These are phyloP conservation scores for Ascidia mentula DNA, from an alignment of 23 tunicate genomes.

Conservation along the genomic window DNA sequence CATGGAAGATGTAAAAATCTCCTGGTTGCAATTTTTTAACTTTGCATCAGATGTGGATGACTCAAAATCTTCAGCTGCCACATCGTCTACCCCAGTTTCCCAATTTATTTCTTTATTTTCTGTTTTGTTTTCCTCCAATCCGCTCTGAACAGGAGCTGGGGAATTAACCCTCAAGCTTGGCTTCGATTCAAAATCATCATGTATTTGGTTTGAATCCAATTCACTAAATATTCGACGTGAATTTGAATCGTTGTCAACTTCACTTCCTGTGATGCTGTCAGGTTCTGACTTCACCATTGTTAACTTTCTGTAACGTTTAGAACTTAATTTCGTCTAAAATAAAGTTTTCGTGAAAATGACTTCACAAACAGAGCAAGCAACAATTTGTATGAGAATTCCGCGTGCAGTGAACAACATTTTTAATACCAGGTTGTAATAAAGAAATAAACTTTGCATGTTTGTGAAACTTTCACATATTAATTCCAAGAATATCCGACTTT, in stretches of 20 bases:
- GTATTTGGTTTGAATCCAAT: neutral
- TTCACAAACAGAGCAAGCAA: too few species aligned
- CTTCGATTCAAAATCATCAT: neutral
- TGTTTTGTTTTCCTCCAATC: neutral
- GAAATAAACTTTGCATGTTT: too few species aligned
- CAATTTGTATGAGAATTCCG: too few species aligned
- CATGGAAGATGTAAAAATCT: constrained; percentile 27
- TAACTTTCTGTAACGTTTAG: too few species aligned
- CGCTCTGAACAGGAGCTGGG: neutral
- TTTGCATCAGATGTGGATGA: neutral
- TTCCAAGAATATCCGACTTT: too few species aligned
- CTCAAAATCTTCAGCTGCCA: neutral
- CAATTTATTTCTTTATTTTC: neutral
- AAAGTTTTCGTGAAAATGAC: too few species aligned
- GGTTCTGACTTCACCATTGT: neutral
- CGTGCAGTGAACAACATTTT: too few species aligned
- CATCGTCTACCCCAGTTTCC: neutral
- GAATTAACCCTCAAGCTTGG: neutral
- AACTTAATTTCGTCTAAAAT: too few species aligned
- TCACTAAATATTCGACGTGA: neutral
- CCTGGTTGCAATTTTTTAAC: neutral
- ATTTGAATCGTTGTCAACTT: constrained; percentile 1
- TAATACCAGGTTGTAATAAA: too few species aligned
- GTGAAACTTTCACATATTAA: too few species aligned
- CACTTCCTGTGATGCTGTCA: neutral